Percentiles rank a stretch among this genome's conserved stretches.
Conservation (phyloP, 2,113 vertebrate genomes). For the Symphodus melops region DNA sequence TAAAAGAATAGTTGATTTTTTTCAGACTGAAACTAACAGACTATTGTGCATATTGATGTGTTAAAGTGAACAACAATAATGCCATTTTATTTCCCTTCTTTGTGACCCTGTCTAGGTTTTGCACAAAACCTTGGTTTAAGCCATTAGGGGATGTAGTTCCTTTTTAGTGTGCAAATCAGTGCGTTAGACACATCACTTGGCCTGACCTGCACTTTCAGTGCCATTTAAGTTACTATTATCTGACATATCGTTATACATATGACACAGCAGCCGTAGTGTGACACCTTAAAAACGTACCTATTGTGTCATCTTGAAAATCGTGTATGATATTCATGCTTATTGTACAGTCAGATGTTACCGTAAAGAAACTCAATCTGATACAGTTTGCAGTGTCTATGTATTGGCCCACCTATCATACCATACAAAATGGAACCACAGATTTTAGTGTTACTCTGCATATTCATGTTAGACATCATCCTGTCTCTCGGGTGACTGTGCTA, state of each 20-base stretch:
- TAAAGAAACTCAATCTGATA: neutral
- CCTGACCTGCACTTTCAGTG: constrained; percentile 17
- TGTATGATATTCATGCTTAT: constrained; percentile 2
- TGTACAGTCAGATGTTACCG: constrained; percentile 8
- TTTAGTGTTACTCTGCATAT: neutral
- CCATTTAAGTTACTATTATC: constrained; percentile 22
- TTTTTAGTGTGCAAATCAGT: constrained; percentile 3
- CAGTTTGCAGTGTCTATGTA: neutral
- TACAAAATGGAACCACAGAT: neutral
- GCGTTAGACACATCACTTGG: neutral
- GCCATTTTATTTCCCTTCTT: no score
- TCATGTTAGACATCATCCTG: neutral
- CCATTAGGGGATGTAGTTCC: neutral
- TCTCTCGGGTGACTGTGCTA: constrained; percentile 5
- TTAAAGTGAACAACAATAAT: neutral
- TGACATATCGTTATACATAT: neutral
- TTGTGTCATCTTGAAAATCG: constrained; percentile 14
- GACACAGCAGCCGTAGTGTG: neutral
- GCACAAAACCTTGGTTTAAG: neutral
- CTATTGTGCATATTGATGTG: no score
- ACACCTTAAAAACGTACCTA: constrained; percentile 9
- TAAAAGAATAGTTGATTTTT: neutral
- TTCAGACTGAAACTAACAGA: neutral
- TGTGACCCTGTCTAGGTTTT: no score
- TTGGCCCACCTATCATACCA: neutral